Conservation (phyloP, 2,888 invertebrate species). For the Caenorhabditis sp. region DNA sequence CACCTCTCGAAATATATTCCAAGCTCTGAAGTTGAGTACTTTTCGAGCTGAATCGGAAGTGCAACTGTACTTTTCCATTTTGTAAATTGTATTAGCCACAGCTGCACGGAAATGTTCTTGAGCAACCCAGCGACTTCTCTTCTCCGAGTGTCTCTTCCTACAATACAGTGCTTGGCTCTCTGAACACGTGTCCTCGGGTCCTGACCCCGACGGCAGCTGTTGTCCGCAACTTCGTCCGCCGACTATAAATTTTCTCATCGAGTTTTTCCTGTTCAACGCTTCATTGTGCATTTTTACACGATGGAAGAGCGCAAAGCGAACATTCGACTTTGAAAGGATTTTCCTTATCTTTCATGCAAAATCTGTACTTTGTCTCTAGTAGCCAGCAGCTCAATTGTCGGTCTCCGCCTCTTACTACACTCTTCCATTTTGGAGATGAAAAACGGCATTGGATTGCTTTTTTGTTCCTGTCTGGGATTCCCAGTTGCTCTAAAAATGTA, state of each 20-base stretch:
- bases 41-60: too few species aligned
- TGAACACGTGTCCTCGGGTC: not conserved
- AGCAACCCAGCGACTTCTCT: not conserved
- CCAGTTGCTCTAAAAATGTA: too few species aligned
- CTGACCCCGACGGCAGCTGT: slow-evolving; percentile 11
- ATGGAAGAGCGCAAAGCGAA: slow-evolving; percentile 9
- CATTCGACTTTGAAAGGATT: not conserved
- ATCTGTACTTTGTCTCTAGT: slow-evolving; percentile 21
- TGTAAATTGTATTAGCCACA: too few species aligned
- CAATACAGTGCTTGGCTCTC: not conserved
- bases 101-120: too few species aligned
- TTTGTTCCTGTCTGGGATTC: not conserved
- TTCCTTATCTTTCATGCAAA: not conserved
- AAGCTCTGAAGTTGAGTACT: too few species aligned
- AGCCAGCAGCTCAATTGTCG: not conserved
- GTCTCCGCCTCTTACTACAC: too few species aligned
- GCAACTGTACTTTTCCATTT: too few species aligned
- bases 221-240: not conserved
- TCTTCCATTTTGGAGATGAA: not conserved
- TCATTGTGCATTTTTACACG: slow-evolving; percentile 6
- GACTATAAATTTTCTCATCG: too few species aligned
- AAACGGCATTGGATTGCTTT: not conserved
- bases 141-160: not conserved
- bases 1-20: too few species aligned
- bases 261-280: too few species aligned